Percentiles rank a stretch among this genome's conserved stretches.
These are phyloP conservation scores for Corbicula japonica DNA, from an alignment of 2,888 invertebrate genomes.

Conservation along the genomic window DNA sequence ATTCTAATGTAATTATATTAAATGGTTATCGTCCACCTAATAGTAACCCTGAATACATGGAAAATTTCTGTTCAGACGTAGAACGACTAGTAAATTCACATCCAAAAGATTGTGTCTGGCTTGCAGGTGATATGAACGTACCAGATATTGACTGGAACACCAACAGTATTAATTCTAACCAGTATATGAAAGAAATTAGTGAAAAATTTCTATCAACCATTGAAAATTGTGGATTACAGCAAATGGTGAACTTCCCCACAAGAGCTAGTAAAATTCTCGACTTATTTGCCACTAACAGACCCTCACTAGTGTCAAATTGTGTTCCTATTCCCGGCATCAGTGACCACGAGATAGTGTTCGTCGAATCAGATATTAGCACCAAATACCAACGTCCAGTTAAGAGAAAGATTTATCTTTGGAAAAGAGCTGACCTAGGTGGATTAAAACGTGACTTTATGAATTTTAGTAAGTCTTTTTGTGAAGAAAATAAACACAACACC, in stretches of 20 bases:
- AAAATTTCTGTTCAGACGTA: neutral
- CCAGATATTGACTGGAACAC: slow-evolving; percentile 6
- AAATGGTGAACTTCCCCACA: slow-evolving; percentile 8
- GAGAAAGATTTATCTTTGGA: too few species aligned
- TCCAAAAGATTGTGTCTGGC: neutral
- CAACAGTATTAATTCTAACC: neutral
- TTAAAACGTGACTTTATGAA: too few species aligned
- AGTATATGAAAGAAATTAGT: slow-evolving; percentile 9
- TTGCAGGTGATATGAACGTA: neutral
- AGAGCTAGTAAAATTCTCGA: slow-evolving; percentile 4
- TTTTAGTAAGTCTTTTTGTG: too few species aligned
- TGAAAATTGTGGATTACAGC: slow-evolving; percentile 13
- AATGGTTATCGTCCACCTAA: slow-evolving; percentile 2
- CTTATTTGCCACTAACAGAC: slow-evolving; percentile 9
- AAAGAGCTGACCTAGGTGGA: too few species aligned
- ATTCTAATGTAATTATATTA: neutral
- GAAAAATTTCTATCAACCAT: neutral
- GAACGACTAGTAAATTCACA: neutral
- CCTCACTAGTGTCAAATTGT: neutral
- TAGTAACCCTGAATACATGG: slow-evolving; percentile 1
- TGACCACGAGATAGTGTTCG: too few species aligned
- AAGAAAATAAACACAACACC: too few species aligned
- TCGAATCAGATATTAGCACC: too few species aligned
- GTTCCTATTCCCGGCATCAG: too few species aligned
- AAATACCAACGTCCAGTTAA: too few species aligned